These are phyloP conservation scores for Bathynomus jamesi DNA, from an alignment of 1,140 invertebrate species.

Conservation along the genomic window DNA sequence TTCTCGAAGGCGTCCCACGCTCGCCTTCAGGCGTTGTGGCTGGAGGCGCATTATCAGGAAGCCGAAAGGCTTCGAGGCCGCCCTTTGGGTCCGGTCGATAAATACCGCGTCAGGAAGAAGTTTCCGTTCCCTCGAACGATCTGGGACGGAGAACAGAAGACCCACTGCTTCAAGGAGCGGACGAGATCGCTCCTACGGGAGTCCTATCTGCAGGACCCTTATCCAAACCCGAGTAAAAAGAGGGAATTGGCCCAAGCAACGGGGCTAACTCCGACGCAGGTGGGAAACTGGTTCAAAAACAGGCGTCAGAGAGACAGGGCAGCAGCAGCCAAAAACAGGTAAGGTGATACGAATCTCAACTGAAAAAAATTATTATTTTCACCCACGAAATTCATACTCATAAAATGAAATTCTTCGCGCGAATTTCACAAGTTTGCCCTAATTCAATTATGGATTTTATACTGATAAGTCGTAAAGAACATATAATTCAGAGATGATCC, in stretches of 20 bases:
- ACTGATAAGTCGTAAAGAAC: too few relatives aligned
- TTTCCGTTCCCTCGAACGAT: slow-evolving; percentile 95
- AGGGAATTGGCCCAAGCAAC: slow-evolving; percentile 94
- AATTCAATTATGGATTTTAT: too few relatives aligned
- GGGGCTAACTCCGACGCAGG: slow-evolving; percentile 95
- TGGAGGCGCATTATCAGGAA: slow-evolving; percentile 97
- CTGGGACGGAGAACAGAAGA: slow-evolving; percentile 99
- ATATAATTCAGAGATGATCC: too few relatives aligned
- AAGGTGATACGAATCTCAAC: slow-evolving; percentile 14
- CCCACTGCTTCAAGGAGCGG: slow-evolving; percentile 93
- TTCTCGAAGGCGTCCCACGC: slow-evolving; percentile 94
- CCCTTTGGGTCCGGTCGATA: slow-evolving; percentile 95
- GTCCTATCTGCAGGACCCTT: slow-evolving; percentile 98
- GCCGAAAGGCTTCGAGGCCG: slow-evolving; percentile 90
- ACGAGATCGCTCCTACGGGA: slow-evolving; percentile 88
- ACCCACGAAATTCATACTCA: too few relatives aligned
- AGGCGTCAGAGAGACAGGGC: slow-evolving; percentile 92
- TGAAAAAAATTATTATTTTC: too few relatives aligned
- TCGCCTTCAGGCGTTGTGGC: slow-evolving; percentile 90
- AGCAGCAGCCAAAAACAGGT: slow-evolving; percentile 75
- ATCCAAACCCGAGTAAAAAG: slow-evolving; percentile 98
- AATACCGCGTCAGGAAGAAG: slow-evolving; percentile 97
- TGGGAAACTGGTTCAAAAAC: slow-evolving; percentile 99
- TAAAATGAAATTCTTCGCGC: too few relatives aligned
- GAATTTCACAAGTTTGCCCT: too few relatives aligned